These are phyloP conservation scores for Spinibarbus caldwelli DNA, from an alignment of 2,797 vertebrate species.

Conservation along the genomic window DNA sequence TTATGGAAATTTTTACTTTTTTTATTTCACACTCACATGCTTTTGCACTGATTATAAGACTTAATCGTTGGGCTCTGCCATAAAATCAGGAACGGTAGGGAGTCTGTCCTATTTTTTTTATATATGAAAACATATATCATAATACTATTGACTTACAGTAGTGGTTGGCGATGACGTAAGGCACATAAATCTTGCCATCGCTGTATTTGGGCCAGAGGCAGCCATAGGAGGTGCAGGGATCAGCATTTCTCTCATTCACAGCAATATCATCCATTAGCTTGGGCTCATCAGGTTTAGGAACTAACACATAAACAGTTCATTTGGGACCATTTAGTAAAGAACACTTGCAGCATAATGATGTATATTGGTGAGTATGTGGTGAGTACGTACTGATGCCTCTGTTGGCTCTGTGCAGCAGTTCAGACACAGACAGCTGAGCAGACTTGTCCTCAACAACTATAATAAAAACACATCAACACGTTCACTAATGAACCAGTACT, in stretches of 20 bases:
- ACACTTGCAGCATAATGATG: constrained; percentile 17
- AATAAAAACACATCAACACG: neutral
- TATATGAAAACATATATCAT: neutral
- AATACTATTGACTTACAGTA: constrained; percentile 64
- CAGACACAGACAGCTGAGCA: constrained; percentile 68
- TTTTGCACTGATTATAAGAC: no score
- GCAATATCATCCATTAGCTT: constrained; percentile 73
- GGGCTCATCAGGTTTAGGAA: constrained; percentile 67
- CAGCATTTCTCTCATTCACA: constrained; percentile 70
- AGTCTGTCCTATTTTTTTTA: no score
- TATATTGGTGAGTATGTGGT: neutral
- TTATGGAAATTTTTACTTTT: neutral
- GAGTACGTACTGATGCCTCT: constrained; percentile 64
- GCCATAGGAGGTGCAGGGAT: constrained; percentile 72
- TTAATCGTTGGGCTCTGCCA: no score
- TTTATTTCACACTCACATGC: no score
- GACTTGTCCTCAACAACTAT: constrained; percentile 54
- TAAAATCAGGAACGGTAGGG: no score
- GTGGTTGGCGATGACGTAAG: constrained; percentile 73
- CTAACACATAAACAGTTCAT: constrained; percentile 52
- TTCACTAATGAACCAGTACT: neutral
- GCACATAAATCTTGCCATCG: constrained; percentile 75
- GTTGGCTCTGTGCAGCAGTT: constrained; percentile 74
- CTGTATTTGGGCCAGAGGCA: constrained; percentile 72
- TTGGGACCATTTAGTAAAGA: neutral